Evolutionary conservation across 2,797 vertebrate genomes (phyloP).

Genomic region (Leptodactylus fallax): DNA sequence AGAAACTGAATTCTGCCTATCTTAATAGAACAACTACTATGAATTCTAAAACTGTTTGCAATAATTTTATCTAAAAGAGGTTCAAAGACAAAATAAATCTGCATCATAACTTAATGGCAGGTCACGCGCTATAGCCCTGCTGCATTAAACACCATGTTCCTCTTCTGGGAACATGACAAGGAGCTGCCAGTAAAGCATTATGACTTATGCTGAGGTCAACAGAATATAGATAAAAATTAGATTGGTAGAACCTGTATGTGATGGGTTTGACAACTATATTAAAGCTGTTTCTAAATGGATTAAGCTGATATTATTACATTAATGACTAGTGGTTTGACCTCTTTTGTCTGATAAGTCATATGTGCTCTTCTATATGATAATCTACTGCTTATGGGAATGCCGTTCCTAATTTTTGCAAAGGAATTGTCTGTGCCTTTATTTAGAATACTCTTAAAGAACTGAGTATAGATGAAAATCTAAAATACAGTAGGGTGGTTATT

Average conservation of each 20-base stretch:
- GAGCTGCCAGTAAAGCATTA: slow-evolving; percentile 26
- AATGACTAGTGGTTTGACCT: background rate
- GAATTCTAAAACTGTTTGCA: background rate
- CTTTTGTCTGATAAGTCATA: background rate
- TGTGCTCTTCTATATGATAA: background rate
- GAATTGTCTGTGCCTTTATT: no score
- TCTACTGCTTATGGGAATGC: background rate
- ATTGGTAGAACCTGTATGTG: background rate
- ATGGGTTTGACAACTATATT: background rate
- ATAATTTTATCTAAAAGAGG: slow-evolving; percentile 30
- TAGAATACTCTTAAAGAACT: no score
- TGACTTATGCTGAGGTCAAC: slow-evolving; percentile 27
- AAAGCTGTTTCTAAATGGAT: slow-evolving; percentile 4
- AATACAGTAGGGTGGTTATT: no score
- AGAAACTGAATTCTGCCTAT: background rate
- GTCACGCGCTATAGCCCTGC: slow-evolving; percentile 3
- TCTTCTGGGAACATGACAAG: slow-evolving; percentile 30
- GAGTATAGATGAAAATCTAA: no score
- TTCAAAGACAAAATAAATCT: slow-evolving; percentile 28
- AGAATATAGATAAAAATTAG: slow-evolving; percentile 22
- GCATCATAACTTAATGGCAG: slow-evolving; percentile 27
- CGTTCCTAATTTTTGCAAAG: no score
- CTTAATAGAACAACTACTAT: background rate
- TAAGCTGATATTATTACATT: slow-evolving; percentile 1
- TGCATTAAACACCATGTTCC: slow-evolving; percentile 13